A percentile compares a stretch with the other conserved stretches of the same genome.
These are phyloP conservation scores for Jacana jacana DNA, from an alignment of 2,113 vertebrate genomes.

Conservation along the genomic window DNA sequence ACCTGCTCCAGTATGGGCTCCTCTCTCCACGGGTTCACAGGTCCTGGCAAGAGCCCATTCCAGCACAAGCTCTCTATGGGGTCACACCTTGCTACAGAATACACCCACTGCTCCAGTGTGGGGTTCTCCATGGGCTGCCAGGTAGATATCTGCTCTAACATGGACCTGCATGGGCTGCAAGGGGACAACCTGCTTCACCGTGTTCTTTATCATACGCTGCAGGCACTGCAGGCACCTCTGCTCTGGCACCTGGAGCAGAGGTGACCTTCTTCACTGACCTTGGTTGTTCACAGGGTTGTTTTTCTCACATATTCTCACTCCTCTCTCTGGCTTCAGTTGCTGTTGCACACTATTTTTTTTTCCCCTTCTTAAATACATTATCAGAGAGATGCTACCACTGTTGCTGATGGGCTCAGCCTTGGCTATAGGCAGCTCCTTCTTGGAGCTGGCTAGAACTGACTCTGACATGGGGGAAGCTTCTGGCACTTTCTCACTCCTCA, in stretches of 20 bases:
- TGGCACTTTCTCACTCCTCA: neutral
- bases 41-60: neutral
- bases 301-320: neutral
- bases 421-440: fast-evolving
- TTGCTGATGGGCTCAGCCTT: neutral
- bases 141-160: neutral
- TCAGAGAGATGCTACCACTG: fast-evolving
- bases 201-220: fast-evolving
- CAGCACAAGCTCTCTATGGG: neutral
- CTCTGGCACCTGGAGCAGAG: neutral
- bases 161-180: neutral
- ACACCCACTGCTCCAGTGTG: fast-evolving
- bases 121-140: neutral
- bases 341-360: neutral
- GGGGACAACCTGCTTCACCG: neutral
- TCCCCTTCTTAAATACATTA: neutral
- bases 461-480: neutral
- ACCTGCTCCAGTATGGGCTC: neutral
- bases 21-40: no score
- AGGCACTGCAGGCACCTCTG: neutral
- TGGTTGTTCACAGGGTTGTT: neutral
- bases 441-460: neutral
- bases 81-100: neutral
- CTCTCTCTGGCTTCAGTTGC: neutral
- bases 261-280: neutral